Conservation (phyloP, 2,797 vertebrate genomes). For the Tapirus indicus region DNA sequence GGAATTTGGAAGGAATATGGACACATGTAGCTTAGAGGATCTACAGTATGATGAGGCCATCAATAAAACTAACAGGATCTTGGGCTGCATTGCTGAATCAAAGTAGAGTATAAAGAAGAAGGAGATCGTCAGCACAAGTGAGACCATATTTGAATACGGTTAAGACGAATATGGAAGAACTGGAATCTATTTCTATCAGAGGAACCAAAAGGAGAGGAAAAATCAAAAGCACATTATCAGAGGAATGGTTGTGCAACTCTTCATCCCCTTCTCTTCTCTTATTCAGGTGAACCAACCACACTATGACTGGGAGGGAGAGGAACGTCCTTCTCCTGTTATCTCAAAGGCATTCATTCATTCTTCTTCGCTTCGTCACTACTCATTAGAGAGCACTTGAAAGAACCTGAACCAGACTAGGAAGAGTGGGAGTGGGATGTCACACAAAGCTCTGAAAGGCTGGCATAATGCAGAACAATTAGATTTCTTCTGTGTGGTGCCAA, state of each 20-base stretch:
- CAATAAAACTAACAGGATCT: not conserved
- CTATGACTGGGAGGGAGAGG: not conserved
- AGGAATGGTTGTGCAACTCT: not conserved
- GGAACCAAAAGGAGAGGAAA: not conserved
- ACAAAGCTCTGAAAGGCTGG: not conserved
- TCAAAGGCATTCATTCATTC: conserved; percentile 20
- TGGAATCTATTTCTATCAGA: not conserved
- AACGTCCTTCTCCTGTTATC: not conserved
- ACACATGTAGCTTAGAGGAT: not conserved
- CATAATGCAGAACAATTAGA: not conserved
- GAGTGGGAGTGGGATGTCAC: not conserved
- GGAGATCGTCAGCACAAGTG: not conserved
- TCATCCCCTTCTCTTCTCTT: not conserved
- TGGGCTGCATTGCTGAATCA: not conserved
- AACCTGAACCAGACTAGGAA: not conserved
- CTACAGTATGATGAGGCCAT: not conserved
- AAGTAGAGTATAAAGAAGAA: conserved; percentile 4
- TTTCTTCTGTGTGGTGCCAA: not conserved
- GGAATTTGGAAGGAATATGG: not conserved
- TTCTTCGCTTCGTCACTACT: conserved; percentile 11
- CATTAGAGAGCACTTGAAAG: conserved; percentile 11
- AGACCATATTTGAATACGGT: not conserved
- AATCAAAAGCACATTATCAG: conserved; percentile 3
- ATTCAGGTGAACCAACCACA: not conserved
- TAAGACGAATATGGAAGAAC: not conserved